Evolutionary conservation across 2,888 invertebrate species (phyloP), one percentile per base, ranked within the genome.

Genomic region (Agapetus fuscipes): DNA sequence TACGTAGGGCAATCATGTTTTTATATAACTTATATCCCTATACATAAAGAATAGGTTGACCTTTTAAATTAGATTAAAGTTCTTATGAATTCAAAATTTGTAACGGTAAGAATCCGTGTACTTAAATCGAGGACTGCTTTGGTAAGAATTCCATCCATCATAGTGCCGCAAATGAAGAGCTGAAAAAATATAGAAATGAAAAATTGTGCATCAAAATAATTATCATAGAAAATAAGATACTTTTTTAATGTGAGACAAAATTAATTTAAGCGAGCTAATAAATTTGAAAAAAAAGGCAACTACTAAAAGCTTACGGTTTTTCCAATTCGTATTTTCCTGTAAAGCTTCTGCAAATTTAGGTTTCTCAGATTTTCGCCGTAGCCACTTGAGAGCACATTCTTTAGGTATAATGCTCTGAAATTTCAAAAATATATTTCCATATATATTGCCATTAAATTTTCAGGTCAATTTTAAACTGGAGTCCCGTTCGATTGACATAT

Each of bases 141-240:
- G 33, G 14, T 39, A 20, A n/a, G 17, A 28, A 24, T 39, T 34
- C 39, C 39, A 39, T 2, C 33, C 34, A n/a, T 34, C 39, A 17
- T 39, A 39, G 34, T 34, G 39, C 14, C 39, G 27, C 17, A 39
- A 29, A 29, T 33, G 25, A n/a, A 31, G 16, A 33, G 14, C 38
- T 38, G 32, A 17, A 36, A 36, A n/a, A n/a, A n/a, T n/a, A n/a
- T n/a, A n/a, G n/a, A n/a, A n/a, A n/a, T n/a, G n/a, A n/a, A n/a
- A n/a, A n/a, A n/a, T n/a, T n/a, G n/a, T n/a, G n/a, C n/a, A n/a
- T n/a, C n/a, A n/a, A n/a, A n/a, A n/a, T n/a, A n/a, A n/a, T n/a
- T n/a, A n/a, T n/a, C n/a, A n/a, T n/a, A n/a, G n/a, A n/a, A n/a
- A n/a, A n/a, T n/a, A n/a, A n/a, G n/a, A n/a, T n/a, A n/a, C n/a